Evolutionary conservation across 2,113 vertebrate species (phyloP).

Genomic region (Prionailurus bengalensis): DNA sequence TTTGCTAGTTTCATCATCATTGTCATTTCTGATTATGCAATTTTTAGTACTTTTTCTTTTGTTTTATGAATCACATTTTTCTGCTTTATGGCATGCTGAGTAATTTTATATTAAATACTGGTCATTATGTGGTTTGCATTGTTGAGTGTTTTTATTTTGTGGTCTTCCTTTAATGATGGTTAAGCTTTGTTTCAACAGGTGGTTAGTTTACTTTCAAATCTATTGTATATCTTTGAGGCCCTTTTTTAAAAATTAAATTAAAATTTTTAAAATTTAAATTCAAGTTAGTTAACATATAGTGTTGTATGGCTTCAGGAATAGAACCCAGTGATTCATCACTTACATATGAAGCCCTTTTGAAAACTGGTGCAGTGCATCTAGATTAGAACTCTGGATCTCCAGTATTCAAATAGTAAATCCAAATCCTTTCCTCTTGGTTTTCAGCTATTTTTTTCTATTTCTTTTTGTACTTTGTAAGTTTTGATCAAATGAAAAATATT

Average conservation of each 20-base stretch:
- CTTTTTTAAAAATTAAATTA: no score
- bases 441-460: slow-evolving; percentile 23
- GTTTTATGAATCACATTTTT: slow-evolving; percentile 8
- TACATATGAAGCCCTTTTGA: neutral
- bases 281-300: no score
- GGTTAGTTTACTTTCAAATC: slow-evolving; percentile 2
- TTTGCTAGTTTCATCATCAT: neutral
- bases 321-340: no score
- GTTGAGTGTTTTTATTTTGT: slow-evolving; percentile 6
- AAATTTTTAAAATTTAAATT: no score
- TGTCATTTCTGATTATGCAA: neutral
- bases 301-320: no score
- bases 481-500: neutral
- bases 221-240: neutral
- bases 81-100: neutral
- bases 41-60: neutral
- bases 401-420: neutral
- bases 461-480: neutral
- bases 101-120: slow-evolving; percentile 18
- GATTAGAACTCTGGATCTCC: neutral
- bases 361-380: neutral
- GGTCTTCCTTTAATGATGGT: neutral
- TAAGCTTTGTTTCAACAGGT: neutral
- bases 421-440: slow-evolving; percentile 7
- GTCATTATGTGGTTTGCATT: neutral